Base-by-base conservation (phyloP, 2,797 vertebrate species). In the Pseudomugil gertrudae region DNA sequence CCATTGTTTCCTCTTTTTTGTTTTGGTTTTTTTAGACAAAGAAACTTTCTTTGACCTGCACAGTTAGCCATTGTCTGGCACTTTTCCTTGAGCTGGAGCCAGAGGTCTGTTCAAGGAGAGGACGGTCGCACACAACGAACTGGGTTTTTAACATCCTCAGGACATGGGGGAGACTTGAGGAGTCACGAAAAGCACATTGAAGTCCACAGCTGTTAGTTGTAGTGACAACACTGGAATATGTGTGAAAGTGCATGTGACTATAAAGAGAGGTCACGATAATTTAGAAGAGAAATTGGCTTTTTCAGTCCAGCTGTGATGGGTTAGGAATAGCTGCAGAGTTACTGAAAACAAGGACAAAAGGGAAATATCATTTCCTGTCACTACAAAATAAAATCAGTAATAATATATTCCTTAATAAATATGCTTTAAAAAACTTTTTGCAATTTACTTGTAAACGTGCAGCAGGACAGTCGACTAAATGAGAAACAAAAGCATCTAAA, bases 21-120 rank as follows among this genome's bases (percentile, higher is more conserved):
- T 38, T 57, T 59, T 4, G 7, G 5, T 43, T 40, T 40, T 40
- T 50, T 65, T n/a, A 63, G 55, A 88, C 80, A 89, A 87, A 89
- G 81, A 79, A 80, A 88, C 84, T 84, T 77, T 88, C 63, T 78
- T 79, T 78, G 78, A 69, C 66, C 75, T 58, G 32, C 51, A 84
- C 79, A 90, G 76, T 78, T 72, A 69, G 53, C 78, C 51, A 89
- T 91, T 92, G 86, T 92, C 55, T 26, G 23, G 35, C 54, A 69
- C 43, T 72, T 82, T 90, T n/a, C 80, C 59, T 48, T 64, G 64
- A 35, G 29, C 78, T 52, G 68, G 67, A 72, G 73, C 61, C 65
- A 66, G 57, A 17, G 0, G 69, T 67, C 57, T 72, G 72, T 66
- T 73, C 52, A 62, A 72, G 51, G 45, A 72, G 56, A 84, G 56